phyloP scores from a whole-genome alignment of 2,888 invertebrate species.

The Hydrotaea cyrtoneurina region DNA sequence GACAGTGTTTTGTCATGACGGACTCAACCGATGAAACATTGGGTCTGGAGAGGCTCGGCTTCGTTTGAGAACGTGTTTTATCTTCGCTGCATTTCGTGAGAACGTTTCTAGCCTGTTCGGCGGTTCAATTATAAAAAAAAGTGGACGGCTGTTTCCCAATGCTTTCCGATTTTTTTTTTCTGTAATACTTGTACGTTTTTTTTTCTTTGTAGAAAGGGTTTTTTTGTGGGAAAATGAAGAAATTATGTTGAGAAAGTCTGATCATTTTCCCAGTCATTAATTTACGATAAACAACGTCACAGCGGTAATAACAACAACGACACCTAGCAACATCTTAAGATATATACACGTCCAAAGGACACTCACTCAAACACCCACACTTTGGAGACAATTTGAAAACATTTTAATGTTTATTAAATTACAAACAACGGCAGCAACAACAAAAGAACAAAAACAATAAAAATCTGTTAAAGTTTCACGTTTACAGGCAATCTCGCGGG shows the following conservation, averaged over 20 bases:
- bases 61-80: too few species aligned
- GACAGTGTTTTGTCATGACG: too few species aligned
- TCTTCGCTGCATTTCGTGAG: too few species aligned
- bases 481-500: not conserved
- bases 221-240: not conserved
- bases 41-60: too few species aligned
- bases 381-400: conserved; percentile 20
- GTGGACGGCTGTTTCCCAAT: too few species aligned
- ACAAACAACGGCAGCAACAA: conserved; percentile 9
- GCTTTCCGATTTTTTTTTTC: too few species aligned
- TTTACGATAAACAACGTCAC: conserved; percentile 31
- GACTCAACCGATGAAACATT: too few species aligned
- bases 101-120: too few species aligned
- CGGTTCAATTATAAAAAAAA: too few species aligned
- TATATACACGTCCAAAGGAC: conserved; percentile 11
- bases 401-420: conserved; percentile 55
- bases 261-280: conserved; percentile 55
- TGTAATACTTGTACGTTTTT: too few species aligned
- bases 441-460: not conserved
- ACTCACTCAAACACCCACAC: too few species aligned
- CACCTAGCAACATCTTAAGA: not conserved
- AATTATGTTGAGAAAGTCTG: conserved; percentile 25
- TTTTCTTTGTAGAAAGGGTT: too few species aligned
- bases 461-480: not conserved
- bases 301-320: not conserved